These are phyloP conservation scores for Antennarius striatus DNA, from an alignment of 2,113 vertebrate species.

Conservation along the genomic window DNA sequence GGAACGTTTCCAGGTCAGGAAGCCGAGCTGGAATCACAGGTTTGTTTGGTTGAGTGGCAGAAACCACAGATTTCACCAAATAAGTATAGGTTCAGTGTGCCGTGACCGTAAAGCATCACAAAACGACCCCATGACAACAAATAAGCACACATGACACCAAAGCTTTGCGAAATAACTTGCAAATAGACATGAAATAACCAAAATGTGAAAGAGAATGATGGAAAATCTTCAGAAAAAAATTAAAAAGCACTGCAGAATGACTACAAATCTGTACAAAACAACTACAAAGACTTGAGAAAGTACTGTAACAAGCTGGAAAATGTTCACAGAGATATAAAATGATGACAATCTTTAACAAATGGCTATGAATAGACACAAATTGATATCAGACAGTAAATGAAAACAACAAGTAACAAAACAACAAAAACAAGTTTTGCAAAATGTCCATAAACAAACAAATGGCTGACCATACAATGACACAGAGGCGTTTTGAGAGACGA, in stretches of 20 bases:
- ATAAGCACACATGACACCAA: background rate
- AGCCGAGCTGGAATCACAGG: background rate
- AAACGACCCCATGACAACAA: background rate
- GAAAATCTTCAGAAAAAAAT: background rate
- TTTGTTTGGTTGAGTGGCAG: background rate
- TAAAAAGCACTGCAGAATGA: background rate
- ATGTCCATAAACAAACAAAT: too few relatives aligned
- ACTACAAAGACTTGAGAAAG: background rate
- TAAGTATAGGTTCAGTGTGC: background rate
- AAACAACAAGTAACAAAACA: too few relatives aligned
- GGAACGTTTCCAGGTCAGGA: conserved; percentile 13
- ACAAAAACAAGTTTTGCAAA: too few relatives aligned
- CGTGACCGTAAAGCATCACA: background rate
- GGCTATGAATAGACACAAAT: too few relatives aligned
- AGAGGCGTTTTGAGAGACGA: too few relatives aligned
- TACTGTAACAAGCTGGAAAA: too few relatives aligned
- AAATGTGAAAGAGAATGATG: background rate
- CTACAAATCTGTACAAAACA: background rate
- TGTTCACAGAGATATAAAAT: too few relatives aligned
- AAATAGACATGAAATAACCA: background rate
- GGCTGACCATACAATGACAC: too few relatives aligned
- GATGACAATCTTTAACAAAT: too few relatives aligned
- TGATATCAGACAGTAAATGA: too few relatives aligned
- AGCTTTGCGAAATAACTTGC: background rate
- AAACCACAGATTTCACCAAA: background rate